A percentile compares a stretch with the other conserved stretches of the same genome.
phyloP scores from a whole-genome alignment of 2,888 invertebrate species.

The Ornithoptera alexandrae region DNA sequence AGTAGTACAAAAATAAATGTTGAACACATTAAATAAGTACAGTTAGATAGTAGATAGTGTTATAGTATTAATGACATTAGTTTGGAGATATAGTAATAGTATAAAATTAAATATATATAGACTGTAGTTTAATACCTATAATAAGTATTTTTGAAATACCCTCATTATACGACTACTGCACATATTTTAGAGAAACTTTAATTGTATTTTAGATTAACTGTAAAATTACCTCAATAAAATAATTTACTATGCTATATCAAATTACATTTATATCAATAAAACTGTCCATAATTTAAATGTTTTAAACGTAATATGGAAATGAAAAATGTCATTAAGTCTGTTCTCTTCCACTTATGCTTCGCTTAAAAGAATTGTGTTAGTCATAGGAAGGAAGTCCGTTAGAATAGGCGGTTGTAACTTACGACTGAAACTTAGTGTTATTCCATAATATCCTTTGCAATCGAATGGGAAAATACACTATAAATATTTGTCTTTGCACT shows the following conservation, averaged over 20 bases:
- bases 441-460: conserved; percentile 1
- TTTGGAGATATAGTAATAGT: background rate
- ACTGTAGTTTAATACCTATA: too few relatives aligned
- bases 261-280: too few relatives aligned
- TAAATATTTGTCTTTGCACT: conserved; percentile 20
- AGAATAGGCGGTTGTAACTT: background rate
- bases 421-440: background rate
- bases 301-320: background rate
- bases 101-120: background rate
- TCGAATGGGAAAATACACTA: conserved; percentile 11
- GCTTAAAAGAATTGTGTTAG: too few relatives aligned
- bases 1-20: background rate
- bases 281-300: background rate
- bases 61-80: background rate
- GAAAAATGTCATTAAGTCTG: background rate
- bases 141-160: too few relatives aligned
- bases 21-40: background rate
- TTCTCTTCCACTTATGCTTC: too few relatives aligned
- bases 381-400: background rate
- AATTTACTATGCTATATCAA: too few relatives aligned
- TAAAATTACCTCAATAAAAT: background rate
- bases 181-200: background rate
- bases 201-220: background rate
- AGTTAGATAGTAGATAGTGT: too few relatives aligned
- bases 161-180: background rate